Percentiles rank a stretch among this genome's conserved stretches.
Evolutionary conservation across 2,797 vertebrate species (phyloP).

Genomic region (Anolis apletophallus): DNA sequence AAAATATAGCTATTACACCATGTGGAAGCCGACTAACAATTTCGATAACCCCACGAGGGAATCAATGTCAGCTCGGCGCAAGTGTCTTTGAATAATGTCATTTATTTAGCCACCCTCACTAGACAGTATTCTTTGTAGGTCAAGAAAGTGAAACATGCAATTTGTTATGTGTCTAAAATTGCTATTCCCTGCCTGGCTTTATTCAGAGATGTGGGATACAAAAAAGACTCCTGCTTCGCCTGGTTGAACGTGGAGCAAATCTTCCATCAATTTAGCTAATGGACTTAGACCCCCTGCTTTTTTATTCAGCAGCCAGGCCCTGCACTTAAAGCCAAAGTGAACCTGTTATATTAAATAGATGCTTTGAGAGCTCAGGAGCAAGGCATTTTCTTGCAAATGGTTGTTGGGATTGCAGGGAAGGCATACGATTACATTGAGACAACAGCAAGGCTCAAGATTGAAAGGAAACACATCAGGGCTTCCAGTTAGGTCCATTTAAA

Average conservation of each 20-base stretch:
- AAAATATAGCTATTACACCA: background rate
- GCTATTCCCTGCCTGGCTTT: background rate
- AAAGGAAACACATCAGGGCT: background rate
- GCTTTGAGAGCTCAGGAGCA: background rate
- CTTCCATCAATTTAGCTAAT: conserved; percentile 43
- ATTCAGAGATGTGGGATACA: conserved; percentile 30
- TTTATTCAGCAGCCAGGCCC: background rate
- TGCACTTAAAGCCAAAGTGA: background rate
- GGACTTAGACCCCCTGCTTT: background rate
- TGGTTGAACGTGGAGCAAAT: conserved; percentile 23
- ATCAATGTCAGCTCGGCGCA: background rate
- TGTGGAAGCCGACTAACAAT: background rate
- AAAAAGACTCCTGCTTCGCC: background rate
- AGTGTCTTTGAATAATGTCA: conserved; percentile 31
- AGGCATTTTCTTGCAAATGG: background rate
- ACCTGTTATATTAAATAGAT: background rate
- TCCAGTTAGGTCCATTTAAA: background rate
- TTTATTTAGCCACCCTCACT: background rate
- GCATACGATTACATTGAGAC: background rate
- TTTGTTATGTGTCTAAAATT: background rate
- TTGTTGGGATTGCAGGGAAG: background rate
- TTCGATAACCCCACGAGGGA: no score
- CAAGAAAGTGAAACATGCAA: conserved; percentile 42
- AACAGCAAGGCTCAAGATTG: no score
- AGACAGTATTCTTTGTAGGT: conserved; percentile 22